phyloP scores from a whole-genome alignment of 2,113 vertebrate genomes.

The Orthonyx spaldingii region DNA sequence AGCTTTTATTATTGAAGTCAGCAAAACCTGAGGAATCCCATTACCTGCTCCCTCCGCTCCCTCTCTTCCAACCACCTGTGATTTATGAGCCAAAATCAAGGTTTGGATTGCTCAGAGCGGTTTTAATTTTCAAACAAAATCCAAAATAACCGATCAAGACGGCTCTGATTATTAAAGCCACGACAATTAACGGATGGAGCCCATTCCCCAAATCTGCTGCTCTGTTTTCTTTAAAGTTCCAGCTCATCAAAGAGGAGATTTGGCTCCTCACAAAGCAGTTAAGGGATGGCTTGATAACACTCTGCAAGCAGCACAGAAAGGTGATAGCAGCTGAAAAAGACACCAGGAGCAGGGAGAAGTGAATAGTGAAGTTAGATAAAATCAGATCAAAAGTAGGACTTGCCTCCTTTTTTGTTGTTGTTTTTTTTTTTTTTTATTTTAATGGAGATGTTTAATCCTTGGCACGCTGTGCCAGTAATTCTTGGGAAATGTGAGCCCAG shows the following conservation, averaged over 20 bases:
- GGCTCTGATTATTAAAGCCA: background rate
- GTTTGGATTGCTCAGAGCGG: background rate
- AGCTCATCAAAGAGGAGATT: background rate
- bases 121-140: background rate
- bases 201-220: background rate
- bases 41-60: background rate
- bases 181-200: background rate
- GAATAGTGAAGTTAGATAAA: background rate
- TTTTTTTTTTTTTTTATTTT: background rate
- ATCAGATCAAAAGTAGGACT: background rate
- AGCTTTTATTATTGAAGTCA: slow-evolving; percentile 61
- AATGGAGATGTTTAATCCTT: background rate
- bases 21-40: slow-evolving; percentile 10
- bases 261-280: background rate
- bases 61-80: background rate
- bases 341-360: background rate
- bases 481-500: background rate
- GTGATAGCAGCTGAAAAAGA: background rate
- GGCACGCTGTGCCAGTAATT: too few relatives aligned
- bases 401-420: background rate
- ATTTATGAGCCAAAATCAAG: slow-evolving; percentile 46
- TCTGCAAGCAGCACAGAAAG: background rate
- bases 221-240: background rate
- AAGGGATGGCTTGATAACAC: background rate
- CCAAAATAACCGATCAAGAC: background rate